Percentiles rank a stretch among this genome's conserved stretches.
These are phyloP conservation scores for Cliona cf. orientalis DNA, from an alignment of 37 sponge, comb jelly and placozoan species.

Conservation along the genomic window DNA sequence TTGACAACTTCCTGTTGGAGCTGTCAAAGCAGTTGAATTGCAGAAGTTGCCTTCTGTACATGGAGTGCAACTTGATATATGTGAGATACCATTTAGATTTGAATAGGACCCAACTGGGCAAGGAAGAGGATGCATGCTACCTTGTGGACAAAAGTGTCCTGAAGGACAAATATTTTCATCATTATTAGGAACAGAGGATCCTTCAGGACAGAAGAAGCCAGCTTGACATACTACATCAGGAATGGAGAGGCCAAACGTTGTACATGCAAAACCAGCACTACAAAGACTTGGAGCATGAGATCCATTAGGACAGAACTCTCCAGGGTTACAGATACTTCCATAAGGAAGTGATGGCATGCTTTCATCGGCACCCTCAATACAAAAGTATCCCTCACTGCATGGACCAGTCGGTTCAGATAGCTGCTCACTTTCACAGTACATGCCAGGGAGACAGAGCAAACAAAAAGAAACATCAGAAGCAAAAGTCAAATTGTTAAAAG, in stretches of 20 bases:
- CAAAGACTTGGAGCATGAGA: neutral
- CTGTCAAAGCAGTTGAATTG: neutral
- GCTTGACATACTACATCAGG: neutral
- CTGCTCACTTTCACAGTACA: neutral
- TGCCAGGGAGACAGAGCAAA: constrained; percentile 1
- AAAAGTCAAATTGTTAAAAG: neutral
- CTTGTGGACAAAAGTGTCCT: neutral
- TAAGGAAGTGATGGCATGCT: neutral
- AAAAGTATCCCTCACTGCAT: constrained; percentile 4
- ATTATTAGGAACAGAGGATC: neutral
- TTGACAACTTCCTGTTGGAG: neutral
- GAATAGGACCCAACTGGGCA: neutral
- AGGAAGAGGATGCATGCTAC: neutral
- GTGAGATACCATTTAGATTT: neutral
- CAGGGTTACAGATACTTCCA: neutral
- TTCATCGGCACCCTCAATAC: neutral
- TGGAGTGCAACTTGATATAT: neutral
- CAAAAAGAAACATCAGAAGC: neutral
- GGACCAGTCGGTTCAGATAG: neutral
- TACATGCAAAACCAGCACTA: neutral
- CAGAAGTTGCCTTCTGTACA: neutral
- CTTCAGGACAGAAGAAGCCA: neutral
- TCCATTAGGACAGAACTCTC: neutral
- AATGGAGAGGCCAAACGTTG: neutral
- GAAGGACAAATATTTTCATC: neutral